These are phyloP conservation scores for Vanacampus margaritifer DNA, from an alignment of 2,113 vertebrate genomes.

Conservation along the genomic window DNA sequence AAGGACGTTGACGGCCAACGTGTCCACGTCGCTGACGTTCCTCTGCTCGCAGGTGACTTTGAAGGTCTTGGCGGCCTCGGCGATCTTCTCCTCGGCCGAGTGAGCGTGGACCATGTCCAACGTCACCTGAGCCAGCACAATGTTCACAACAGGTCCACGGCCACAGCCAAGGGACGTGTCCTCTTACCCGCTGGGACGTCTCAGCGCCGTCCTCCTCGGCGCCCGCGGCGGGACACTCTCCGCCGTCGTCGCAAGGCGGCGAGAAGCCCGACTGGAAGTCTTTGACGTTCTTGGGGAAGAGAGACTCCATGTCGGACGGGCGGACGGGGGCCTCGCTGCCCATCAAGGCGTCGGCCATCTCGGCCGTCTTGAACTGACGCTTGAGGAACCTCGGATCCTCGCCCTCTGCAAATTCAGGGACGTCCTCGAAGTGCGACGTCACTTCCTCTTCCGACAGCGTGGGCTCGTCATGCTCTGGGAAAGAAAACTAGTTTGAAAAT, in stretches of 20 bases:
- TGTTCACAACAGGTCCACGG: background rate
- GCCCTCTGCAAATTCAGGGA: conserved; percentile 59
- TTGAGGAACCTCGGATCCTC: conserved; percentile 44
- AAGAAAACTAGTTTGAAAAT: background rate
- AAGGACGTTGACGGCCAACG: conserved; percentile 81
- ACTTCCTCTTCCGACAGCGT: conserved; percentile 54
- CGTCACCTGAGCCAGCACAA: conserved; percentile 35
- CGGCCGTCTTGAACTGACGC: conserved; percentile 74
- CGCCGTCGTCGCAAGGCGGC: conserved; percentile 58
- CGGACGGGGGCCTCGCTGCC: conserved; percentile 63
- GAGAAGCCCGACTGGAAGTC: conserved; percentile 52
- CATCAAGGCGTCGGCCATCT: conserved; percentile 80
- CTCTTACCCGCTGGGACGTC: conserved; percentile 47
- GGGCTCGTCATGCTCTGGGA: conserved; percentile 44
- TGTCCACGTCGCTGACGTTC: conserved; percentile 74
- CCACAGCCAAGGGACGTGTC: background rate
- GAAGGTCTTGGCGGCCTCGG: conserved; percentile 78
- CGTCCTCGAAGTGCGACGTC: conserved; percentile 41
- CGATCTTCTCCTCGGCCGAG: conserved; percentile 76
- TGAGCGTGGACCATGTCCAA: conserved; percentile 62
- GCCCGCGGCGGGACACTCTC: conserved; percentile 29
- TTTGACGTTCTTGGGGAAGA: conserved; percentile 74
- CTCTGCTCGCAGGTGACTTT: conserved; percentile 91
- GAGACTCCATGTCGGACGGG: conserved; percentile 70
- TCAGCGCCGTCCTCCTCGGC: conserved; percentile 36